Base-by-base conservation (phyloP, 2,888 invertebrate genomes). In the Pandemis heparana region DNA sequence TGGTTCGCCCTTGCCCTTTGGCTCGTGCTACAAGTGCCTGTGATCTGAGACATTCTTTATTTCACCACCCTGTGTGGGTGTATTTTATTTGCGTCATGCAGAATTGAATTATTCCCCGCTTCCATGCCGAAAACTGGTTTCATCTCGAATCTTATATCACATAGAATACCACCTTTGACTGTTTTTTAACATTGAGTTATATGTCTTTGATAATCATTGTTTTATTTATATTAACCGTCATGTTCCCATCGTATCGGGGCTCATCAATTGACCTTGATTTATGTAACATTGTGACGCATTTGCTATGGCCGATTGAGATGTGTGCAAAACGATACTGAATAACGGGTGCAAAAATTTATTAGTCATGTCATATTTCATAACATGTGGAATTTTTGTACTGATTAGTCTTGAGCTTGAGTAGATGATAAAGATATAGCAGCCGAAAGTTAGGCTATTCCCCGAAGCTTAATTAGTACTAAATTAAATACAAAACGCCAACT, bases 231-330 rank as follows among this genome's bases (percentile, higher is more conserved):
- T 61, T 38, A 62, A 61, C 14, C 39, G 66, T 23, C 53, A 59
- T 64, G 59, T 41, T 46, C 51, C 38, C 10, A 51, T 65, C n/a
- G 39, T 69, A 23, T 46, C 48, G 59, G 38, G 51, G 32, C 59
- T 48, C 46, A 16, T 23, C 73, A 70, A 65, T 74, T 70, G 53
- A 70, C 65, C 69, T 74, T 43, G 64, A 23, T 70, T 23, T 72
- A 56, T 56, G 18, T 71, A 41, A 32, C 59, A 68, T 62, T 62
- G 56, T 64, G 73, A 73, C 64, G 73, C 69, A 59, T 48, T 73
- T 64, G 48, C 59, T 51, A 59, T 60, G n/a, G 48, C 18, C 60
- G 32, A 64, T 18, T 61, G 53, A 46, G 43, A 7, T 38, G 62
- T 38, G 38, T 62, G 53, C 51, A 56, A 64, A 70, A 23, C 5